Conservation (phyloP, 2,113 vertebrate species). For the Cyprinus carpio region DNA sequence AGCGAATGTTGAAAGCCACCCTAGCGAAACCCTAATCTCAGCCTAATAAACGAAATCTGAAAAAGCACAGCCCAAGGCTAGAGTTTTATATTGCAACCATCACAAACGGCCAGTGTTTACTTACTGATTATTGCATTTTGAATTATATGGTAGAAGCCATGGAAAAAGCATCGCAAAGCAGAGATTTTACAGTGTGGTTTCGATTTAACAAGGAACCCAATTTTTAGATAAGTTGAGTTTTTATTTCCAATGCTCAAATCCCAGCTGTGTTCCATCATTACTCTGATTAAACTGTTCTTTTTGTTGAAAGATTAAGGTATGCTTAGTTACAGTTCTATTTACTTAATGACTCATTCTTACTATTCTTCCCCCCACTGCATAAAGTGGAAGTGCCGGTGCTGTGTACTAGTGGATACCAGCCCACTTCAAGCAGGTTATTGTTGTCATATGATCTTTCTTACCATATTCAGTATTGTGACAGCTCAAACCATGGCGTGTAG, state of each 20-base stretch:
- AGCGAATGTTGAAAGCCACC: too few species aligned
- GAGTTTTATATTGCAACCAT: neutral
- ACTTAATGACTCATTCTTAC: neutral
- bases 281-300: neutral
- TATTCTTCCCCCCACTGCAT: neutral
- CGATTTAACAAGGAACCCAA: neutral
- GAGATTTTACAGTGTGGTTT: constrained; percentile 19
- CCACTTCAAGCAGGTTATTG: too few species aligned
- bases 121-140: constrained; percentile 17
- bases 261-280: neutral
- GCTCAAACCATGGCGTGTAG: too few species aligned
- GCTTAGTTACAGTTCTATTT: neutral
- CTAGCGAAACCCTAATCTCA: neutral
- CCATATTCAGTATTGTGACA: too few species aligned
- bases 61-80: neutral
- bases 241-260: neutral
- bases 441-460: too few species aligned
- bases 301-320: neutral
- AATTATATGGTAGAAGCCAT: constrained; percentile 8
- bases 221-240: neutral
- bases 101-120: neutral
- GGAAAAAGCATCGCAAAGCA: too few species aligned
- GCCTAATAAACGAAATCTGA: neutral
- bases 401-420: neutral
- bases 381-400: too few species aligned